Percentiles rank a stretch among this genome's conserved stretches.
These are phyloP conservation scores for Oryctolagus cuniculus DNA, from an alignment of 2,113 vertebrate species.

Conservation along the genomic window DNA sequence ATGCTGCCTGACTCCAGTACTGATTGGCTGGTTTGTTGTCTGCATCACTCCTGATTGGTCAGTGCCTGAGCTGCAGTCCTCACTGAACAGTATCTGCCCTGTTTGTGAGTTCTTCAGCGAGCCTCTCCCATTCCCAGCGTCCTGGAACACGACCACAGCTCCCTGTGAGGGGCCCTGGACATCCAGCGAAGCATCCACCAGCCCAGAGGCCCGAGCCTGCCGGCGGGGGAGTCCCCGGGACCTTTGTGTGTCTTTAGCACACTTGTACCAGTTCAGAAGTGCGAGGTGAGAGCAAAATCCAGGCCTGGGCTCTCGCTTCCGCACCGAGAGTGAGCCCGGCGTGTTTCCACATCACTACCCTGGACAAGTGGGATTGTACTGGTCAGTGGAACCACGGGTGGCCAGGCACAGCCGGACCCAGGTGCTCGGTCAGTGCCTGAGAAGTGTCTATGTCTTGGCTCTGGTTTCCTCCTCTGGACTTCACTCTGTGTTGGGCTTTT, in stretches of 20 bases:
- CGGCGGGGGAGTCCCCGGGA: no score
- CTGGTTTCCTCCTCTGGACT: background rate
- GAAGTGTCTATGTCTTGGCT: background rate
- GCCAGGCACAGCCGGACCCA: background rate
- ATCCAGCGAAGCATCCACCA: background rate
- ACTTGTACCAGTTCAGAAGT: background rate
- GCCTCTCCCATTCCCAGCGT: background rate
- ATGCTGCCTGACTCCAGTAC: background rate
- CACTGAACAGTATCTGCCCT: background rate
- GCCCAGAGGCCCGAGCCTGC: background rate
- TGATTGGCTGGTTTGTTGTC: background rate
- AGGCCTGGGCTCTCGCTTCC: background rate
- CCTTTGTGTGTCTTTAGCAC: background rate
- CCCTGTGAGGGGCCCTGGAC: background rate
- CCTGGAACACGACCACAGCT: no score
- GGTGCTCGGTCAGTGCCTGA: background rate
- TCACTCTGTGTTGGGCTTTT: background rate
- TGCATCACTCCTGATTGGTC: background rate
- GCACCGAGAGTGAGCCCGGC: background rate
- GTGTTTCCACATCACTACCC: background rate
- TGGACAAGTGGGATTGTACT: background rate
- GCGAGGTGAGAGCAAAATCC: background rate
- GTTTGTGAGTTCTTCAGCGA: background rate
- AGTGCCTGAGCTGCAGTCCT: background rate
- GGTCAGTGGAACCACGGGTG: background rate